phyloP scores from a whole-genome alignment of 2,113 vertebrate genomes.

The Phyllostomus discolor region DNA sequence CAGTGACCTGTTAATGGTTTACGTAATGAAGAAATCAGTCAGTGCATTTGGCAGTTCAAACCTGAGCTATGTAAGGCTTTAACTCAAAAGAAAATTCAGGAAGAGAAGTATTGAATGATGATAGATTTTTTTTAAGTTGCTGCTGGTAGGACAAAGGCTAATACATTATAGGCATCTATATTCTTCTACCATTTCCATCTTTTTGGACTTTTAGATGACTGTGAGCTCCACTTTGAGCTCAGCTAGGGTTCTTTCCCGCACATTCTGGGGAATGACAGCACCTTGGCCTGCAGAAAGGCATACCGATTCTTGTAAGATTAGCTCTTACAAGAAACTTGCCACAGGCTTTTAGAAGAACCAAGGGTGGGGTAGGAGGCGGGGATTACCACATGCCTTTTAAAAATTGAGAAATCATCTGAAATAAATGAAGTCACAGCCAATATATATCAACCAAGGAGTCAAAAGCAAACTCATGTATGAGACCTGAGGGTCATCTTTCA shows the following conservation, averaged over 20 bases:
- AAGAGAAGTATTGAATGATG: background rate
- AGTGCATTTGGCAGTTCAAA: slow-evolving; percentile 67
- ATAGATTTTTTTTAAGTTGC: background rate
- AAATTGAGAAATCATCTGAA: background rate
- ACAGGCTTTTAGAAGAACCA: background rate
- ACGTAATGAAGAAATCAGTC: slow-evolving; percentile 76
- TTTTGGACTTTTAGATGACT: background rate
- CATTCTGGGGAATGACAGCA: background rate
- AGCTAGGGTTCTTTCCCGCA: background rate
- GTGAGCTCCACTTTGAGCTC: background rate
- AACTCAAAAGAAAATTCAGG: slow-evolving; percentile 5
- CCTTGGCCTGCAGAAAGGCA: background rate
- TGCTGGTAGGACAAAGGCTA: background rate
- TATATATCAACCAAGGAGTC: background rate
- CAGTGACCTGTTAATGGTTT: slow-evolving; percentile 70
- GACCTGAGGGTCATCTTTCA: background rate
- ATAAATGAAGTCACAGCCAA: background rate
- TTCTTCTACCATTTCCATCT: background rate
- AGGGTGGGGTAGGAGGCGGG: background rate
- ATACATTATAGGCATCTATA: background rate
- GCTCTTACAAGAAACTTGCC: background rate
- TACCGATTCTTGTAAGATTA: background rate
- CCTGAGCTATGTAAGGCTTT: slow-evolving; percentile 59
- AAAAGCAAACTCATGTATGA: background rate
- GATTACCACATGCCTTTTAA: background rate